These are phyloP conservation scores for Esox masquinongy DNA, from an alignment of 2,797 vertebrate species.

Conservation along the genomic window DNA sequence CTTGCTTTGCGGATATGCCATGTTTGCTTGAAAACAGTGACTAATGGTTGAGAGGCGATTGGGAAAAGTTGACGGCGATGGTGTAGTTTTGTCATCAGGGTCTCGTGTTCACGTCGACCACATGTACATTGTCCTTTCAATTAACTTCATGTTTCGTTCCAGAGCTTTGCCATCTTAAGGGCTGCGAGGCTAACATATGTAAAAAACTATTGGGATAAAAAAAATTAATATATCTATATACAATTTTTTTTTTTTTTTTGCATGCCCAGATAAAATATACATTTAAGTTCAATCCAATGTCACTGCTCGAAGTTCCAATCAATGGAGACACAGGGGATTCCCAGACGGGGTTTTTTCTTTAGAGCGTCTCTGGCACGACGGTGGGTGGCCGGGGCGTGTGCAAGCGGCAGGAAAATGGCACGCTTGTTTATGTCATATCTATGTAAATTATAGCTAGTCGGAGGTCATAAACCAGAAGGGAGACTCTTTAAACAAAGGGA, in stretches of 20 bases:
- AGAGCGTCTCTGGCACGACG: conserved; percentile 38
- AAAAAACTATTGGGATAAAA: conserved; percentile 50
- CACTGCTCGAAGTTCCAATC: conserved; percentile 48
- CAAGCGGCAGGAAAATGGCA: conserved; percentile 51
- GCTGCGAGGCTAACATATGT: conserved; percentile 59
- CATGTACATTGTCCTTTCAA: too few species aligned
- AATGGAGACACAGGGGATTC: background rate
- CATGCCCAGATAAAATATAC: conserved; percentile 31
- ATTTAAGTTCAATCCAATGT: conserved; percentile 50
- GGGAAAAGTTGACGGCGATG: too few species aligned
- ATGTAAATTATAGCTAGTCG: conserved; percentile 65
- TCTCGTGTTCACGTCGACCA: too few species aligned
- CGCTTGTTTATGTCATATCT: conserved; percentile 61
- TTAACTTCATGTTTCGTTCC: too few species aligned
- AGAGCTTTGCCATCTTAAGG: too few species aligned
- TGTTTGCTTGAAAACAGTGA: too few species aligned
- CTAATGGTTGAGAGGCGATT: too few species aligned
- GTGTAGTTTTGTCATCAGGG: too few species aligned
- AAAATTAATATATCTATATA: too few species aligned
- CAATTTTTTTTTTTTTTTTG: too few species aligned
- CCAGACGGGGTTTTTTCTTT: background rate
- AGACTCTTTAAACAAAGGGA: conserved; percentile 49
- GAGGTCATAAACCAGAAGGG: conserved; percentile 57
- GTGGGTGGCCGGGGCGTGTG: conserved; percentile 57
- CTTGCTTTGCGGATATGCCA: too few species aligned